Conservation (phyloP, 1,140 invertebrate species). For the Drosophila subpulchrella region DNA sequence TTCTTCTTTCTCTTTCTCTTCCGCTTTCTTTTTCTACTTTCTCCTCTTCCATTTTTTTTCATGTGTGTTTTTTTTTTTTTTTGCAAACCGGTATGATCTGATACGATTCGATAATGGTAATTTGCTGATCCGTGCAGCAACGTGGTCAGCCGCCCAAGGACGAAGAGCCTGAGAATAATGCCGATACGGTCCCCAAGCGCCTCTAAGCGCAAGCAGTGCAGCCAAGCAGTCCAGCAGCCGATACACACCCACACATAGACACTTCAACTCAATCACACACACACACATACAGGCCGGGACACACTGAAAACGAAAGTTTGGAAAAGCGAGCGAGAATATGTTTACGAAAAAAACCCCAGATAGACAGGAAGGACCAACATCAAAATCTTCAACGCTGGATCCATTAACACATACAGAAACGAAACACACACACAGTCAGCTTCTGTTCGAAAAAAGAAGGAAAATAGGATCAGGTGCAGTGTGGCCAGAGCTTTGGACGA, state of each 20-base stretch:
- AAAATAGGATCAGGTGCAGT: slow-evolving; percentile 5
- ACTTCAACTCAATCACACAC: slow-evolving; percentile 12
- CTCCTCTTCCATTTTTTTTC: slow-evolving; percentile 60
- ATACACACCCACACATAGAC: slow-evolving; percentile 31
- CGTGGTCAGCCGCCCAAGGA: slow-evolving; percentile 80
- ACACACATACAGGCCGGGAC: slow-evolving; percentile 12
- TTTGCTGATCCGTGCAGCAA: slow-evolving; percentile 57
- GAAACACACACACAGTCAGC: slow-evolving; percentile 24
- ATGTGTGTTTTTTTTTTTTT: slow-evolving; percentile 40
- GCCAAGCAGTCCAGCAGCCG: slow-evolving; percentile 60
- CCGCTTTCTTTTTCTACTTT: slow-evolving; percentile 68
- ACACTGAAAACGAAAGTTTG: slow-evolving; percentile 32
- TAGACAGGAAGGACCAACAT: slow-evolving; percentile 51
- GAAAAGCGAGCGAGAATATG: slow-evolving; percentile 9
- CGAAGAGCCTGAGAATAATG: slow-evolving; percentile 80
- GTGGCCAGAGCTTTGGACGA: slow-evolving; percentile 5
- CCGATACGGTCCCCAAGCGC: slow-evolving; percentile 80
- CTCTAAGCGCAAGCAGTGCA: slow-evolving; percentile 66
- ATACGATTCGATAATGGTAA: slow-evolving; percentile 24
- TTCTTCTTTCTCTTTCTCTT: slow-evolving; percentile 59
- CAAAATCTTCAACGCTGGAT: slow-evolving; percentile 47
- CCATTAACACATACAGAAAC: slow-evolving; percentile 14
- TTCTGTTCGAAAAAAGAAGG: slow-evolving; percentile 8
- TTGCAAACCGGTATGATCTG: slow-evolving; percentile 5
- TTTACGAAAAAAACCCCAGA: slow-evolving; percentile 8